Evolutionary conservation across 2,113 vertebrate species (phyloP).

Genomic region (Entomyzon cyanotis): DNA sequence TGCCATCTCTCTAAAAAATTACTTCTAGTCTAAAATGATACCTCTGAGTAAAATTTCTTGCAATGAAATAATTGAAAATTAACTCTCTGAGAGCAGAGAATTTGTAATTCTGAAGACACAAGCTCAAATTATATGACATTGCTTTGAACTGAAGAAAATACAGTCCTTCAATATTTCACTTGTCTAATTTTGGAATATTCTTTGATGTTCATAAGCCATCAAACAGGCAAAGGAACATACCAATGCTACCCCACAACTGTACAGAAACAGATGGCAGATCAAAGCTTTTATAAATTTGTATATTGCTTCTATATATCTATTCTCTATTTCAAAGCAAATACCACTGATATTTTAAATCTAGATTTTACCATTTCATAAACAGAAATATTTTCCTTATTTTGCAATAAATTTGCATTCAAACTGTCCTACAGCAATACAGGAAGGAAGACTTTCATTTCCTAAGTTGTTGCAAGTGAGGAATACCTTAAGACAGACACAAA

Average conservation of each 20-base stretch:
- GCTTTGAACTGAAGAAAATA: not conserved
- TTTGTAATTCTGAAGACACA: not conserved
- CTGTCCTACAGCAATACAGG: not conserved
- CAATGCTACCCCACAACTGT: not conserved
- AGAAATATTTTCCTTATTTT: not conserved
- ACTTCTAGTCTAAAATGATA: not conserved
- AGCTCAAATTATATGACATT: not conserved
- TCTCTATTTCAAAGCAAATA: not conserved
- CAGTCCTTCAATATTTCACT: not conserved
- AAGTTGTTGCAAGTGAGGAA: conserved; percentile 57
- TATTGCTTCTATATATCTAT: not conserved
- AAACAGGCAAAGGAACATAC: not conserved
- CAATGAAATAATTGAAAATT: not conserved
- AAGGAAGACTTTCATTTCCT: not conserved
- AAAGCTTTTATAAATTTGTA: not conserved
- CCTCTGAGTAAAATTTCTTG: not conserved
- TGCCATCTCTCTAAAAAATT: conserved; percentile 3
- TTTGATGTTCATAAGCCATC: not conserved
- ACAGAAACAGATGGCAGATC: not conserved
- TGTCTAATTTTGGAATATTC: not conserved
- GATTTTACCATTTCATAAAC: not conserved
- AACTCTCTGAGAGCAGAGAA: not conserved
- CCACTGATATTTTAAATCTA: not conserved
- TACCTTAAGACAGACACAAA: conserved; percentile 53
- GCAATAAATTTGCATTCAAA: not conserved